Evolutionary conservation across 2,113 vertebrate genomes (phyloP), one percentile per base, ranked within the genome.

Genomic region (Dipodomys stephensi): DNA sequence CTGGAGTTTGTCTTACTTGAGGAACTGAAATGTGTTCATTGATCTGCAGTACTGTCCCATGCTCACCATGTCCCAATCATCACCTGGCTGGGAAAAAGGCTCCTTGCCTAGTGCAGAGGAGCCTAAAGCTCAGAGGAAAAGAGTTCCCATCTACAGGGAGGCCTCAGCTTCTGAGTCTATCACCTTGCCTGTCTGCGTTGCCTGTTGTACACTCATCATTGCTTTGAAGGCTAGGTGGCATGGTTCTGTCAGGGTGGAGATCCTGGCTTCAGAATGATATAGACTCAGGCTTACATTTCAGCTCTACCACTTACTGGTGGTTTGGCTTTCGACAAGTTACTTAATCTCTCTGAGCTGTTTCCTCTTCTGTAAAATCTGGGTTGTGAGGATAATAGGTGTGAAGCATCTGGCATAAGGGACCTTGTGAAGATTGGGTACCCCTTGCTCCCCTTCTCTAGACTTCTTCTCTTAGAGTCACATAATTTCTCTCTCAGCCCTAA

Each of bases 321-420:
- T 49, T 32, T 90, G 88, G 83, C 57, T 30, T 93, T 19, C 35
- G 60, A 27, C 25, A 88, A 44, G 57, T 85, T 46, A 30, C 49
- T 27, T 60, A 20, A 46, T 12, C 1, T 71, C 80, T 94, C 71
- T 30, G 44, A 67, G 79, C 16, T 49, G 79, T 64, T 73, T 77
- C n/a, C 19, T 89, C 64, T 23, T 85, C 72, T 27, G 4, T 87
- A 64, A 57, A 83, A 46, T 22, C 25, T 46, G 22, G 2, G 2
- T 23, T 23, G 30, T 91, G 62, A 87, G 68, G 65, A 65, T 28
- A 62, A 80, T 6, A 16, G 7, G 30, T 32, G 53, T 32, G 73
- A 83, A 92, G 28, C 74, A n/a, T n/a, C 19, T 88, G 85, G 44
- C 11, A 73, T 64, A 35, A 76, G 4, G 46, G 28, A 15, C 6